Base-by-base conservation (phyloP, 2,888 invertebrate genomes). In the Crioceris asparagi region DNA sequence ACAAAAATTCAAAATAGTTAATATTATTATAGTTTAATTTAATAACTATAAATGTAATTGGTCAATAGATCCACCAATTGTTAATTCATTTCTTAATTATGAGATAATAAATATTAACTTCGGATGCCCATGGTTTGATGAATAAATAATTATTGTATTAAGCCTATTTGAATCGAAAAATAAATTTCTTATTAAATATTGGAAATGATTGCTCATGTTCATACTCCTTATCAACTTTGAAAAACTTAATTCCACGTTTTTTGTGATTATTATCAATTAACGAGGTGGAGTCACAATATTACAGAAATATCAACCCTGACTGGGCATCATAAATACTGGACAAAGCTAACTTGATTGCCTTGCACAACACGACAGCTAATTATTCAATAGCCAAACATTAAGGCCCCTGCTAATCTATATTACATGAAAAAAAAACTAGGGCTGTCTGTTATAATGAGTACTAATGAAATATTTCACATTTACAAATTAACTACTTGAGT, bases 351-450 rank as follows among this genome's bases (percentile, higher is more conserved):
- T 57, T 60, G 61, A 62, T 60, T 62, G 62, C 61, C 61, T 59
- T 59, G 60, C 64, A 63, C 63, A 64, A 64, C 64, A 64, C 63
- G 63, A 64, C 64, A 60, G 55, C 57, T 62, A 61, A 59, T 53
- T 58, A 11, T 11, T 27, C 12, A 53, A 60, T 59, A 63, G 61
- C 61, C 55, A 57, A 49, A 62, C 59, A 58, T 61, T 60, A 62
- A 63, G 62, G 61, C 62, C 62, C 60, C 61, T 55, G 59, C 61
- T 62, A 61, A 60, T 41, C 46, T 46, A 50, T 39, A 45, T 33
- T n/a, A n/a, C n/a, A n/a, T n/a, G n/a, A n/a, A n/a, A n/a, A 30
- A 27, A 42, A 44, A 43, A 45, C 42, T 44, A 45, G 48, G 44
- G 43, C 39, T 31, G 35, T n/a, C n/a, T n/a, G n/a, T n/a, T 8